Percentiles rank a stretch among this genome's conserved stretches.
These are phyloP conservation scores for Trypoxylus dichotomus DNA, from an alignment of 1,140 invertebrate species.

Conservation along the genomic window DNA sequence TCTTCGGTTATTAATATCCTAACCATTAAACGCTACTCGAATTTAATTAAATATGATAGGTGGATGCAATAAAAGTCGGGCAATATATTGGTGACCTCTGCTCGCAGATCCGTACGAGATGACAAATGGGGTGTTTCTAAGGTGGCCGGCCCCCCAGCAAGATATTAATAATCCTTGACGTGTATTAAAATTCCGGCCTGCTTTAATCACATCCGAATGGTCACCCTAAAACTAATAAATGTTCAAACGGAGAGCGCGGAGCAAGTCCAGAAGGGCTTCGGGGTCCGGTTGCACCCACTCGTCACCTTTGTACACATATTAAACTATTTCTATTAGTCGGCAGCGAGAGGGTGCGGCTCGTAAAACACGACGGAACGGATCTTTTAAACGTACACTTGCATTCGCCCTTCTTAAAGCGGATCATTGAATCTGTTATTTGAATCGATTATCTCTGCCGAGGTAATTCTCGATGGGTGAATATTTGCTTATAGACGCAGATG, in stretches of 20 bases:
- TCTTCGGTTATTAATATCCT: background rate
- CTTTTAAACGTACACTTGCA: background rate
- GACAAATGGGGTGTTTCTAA: conserved; percentile 2
- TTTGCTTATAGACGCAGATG: background rate
- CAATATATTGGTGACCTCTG: background rate
- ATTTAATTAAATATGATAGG: conserved; percentile 8
- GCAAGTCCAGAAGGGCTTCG: background rate
- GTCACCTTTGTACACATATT: conserved; percentile 9
- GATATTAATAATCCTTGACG: conserved; percentile 21
- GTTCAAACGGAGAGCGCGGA: conserved; percentile 1
- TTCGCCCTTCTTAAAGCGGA: background rate
- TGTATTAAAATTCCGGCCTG: conserved; percentile 14
- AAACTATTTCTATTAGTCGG: conserved; percentile 2
- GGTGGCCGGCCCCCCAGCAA: background rate
- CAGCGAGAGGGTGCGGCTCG: background rate
- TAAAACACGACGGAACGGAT: background rate
- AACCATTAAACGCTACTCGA: background rate
- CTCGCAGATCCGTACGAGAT: background rate
- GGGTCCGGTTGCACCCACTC: background rate
- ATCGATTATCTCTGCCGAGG: background rate
- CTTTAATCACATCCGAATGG: conserved; percentile 4
- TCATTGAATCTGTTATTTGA: background rate
- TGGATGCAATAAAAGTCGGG: background rate
- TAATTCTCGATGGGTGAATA: background rate
- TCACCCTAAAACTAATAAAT: conserved; percentile 26